A percentile compares a stretch with the other conserved stretches of the same genome.
Conservation (phyloP, 2,797 vertebrate genomes). For the Platalea minor region DNA sequence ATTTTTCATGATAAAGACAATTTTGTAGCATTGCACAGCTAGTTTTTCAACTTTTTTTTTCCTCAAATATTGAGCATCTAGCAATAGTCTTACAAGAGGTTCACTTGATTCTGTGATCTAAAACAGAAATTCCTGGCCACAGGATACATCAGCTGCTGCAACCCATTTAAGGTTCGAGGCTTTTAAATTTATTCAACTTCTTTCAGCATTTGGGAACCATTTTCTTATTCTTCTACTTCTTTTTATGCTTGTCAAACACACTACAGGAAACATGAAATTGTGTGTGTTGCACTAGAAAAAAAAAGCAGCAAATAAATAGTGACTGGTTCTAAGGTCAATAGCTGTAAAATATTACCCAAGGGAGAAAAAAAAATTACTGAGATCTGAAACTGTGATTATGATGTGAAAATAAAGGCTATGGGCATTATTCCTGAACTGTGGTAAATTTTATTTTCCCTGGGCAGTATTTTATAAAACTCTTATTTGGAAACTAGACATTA, state of each 20-base stretch:
- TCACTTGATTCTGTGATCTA: neutral
- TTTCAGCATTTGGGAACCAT: neutral
- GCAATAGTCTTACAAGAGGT: neutral
- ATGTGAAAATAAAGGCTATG: conserved; percentile 1
- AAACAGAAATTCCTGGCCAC: neutral
- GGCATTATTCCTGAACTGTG: neutral
- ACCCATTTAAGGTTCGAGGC: neutral
- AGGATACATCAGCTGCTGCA: neutral
- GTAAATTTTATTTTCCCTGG: neutral
- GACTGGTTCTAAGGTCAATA: neutral
- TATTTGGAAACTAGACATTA: neutral
- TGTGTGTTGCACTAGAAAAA: neutral
- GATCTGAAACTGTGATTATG: neutral
- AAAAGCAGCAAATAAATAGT: neutral
- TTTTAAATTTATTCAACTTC: neutral
- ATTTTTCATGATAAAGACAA: neutral
- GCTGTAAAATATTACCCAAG: neutral
- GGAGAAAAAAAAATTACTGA: neutral
- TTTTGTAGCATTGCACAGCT: neutral
- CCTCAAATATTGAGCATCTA: neutral
- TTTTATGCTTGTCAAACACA: neutral
- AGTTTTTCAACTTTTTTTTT: neutral
- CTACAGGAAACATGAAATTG: neutral
- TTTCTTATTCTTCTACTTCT: neutral
- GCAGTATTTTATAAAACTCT: neutral